Evolutionary conservation across 2,113 vertebrate species (phyloP).

Genomic region (Picathartes gymnocephalus): DNA sequence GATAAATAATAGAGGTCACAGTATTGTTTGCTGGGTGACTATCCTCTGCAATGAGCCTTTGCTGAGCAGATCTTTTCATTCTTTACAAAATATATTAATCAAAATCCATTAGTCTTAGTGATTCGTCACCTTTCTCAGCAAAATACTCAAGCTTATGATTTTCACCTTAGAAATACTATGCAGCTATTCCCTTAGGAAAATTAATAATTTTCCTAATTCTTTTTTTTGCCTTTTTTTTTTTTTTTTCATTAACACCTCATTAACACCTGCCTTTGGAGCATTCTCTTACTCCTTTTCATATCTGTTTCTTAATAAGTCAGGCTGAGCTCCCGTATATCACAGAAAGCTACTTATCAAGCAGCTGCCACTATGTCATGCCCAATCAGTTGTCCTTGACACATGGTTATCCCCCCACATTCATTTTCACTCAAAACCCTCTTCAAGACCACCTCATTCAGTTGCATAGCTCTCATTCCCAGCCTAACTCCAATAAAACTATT

Average conservation of each 20-base stretch:
- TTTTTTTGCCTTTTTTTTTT: neutral
- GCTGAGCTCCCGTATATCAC: neutral
- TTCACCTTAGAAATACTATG: neutral
- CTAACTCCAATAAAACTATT: neutral
- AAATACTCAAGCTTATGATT: neutral
- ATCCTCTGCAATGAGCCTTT: neutral
- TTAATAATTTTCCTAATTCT: neutral
- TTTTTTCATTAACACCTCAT: neutral
- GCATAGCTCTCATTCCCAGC: neutral
- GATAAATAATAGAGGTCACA: neutral
- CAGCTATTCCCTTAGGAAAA: neutral
- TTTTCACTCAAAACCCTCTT: neutral
- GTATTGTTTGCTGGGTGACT: neutral
- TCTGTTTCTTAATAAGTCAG: neutral
- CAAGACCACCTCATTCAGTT: neutral
- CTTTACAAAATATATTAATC: neutral
- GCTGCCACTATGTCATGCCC: neutral
- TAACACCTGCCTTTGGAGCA: neutral
- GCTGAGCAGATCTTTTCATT: neutral
- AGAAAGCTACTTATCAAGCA: neutral
- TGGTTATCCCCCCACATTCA: accelerated
- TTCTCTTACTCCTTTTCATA: neutral
- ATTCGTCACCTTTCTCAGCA: neutral
- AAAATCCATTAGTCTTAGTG: neutral
- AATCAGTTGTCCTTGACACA: neutral